Percentiles rank a stretch among this genome's conserved stretches.
phyloP scores from a whole-genome alignment of 2,797 vertebrate genomes.

The Melanogrammus aeglefinus region DNA sequence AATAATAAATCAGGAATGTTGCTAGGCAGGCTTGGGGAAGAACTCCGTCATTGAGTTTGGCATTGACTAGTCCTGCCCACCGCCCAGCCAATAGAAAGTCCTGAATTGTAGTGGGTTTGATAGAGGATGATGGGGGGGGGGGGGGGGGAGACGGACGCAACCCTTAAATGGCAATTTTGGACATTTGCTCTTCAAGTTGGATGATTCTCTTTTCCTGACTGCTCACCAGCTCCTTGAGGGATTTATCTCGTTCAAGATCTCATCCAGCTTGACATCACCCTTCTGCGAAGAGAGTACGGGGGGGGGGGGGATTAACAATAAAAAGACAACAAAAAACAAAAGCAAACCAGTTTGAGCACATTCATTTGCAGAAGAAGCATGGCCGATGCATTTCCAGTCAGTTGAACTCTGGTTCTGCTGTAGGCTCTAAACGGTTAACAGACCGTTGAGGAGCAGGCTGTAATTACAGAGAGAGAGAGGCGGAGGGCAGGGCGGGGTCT shows the following conservation, averaged over 20 bases:
- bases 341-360: background rate
- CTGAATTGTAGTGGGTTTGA: conserved; percentile 67
- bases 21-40: conserved; percentile 74
- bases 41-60: conserved; percentile 76
- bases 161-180: conserved; percentile 84
- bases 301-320: background rate
- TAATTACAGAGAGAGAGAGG: conserved; percentile 64
- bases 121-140: conserved; percentile 31
- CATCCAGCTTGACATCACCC: conserved; percentile 91
- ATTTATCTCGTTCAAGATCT: conserved; percentile 95
- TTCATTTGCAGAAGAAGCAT: background rate
- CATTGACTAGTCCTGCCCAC: conserved; percentile 70
- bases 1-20: conserved; percentile 81
- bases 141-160: background rate
- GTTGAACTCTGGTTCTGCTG: background rate
- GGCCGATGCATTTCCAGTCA: background rate
- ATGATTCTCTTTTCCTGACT: conserved; percentile 92
- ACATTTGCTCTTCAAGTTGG: conserved; percentile 94
- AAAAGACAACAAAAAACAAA: background rate
- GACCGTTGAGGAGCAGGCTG: conserved; percentile 28
- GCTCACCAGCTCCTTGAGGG: conserved; percentile 91
- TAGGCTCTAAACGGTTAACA: conserved; percentile 47
- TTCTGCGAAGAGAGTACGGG: conserved; percentile 71
- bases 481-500: conserved; percentile 52
- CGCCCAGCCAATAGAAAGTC: conserved; percentile 72